A percentile compares a stretch with the other conserved stretches of the same genome.
These are phyloP conservation scores for Lophochroa leadbeateri DNA, from an alignment of 2,113 vertebrate genomes.

Conservation along the genomic window DNA sequence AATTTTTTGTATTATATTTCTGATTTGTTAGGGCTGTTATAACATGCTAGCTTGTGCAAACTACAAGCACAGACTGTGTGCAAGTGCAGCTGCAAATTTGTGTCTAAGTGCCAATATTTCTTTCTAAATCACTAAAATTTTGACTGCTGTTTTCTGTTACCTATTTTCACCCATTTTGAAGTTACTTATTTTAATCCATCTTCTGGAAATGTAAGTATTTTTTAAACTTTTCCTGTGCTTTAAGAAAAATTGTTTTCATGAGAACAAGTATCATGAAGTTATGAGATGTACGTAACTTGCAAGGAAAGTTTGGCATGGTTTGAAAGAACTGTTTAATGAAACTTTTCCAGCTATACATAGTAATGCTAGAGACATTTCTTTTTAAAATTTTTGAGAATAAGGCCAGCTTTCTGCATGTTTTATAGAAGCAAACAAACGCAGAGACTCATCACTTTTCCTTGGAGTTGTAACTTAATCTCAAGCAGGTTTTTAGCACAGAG, in stretches of 20 bases:
- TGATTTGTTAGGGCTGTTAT: constrained; percentile 3
- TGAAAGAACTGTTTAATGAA: constrained; percentile 47
- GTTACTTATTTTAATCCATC: constrained; percentile 22
- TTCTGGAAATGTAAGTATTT: constrained; percentile 61
- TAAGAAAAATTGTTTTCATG: constrained; percentile 34
- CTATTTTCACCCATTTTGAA: constrained; percentile 28
- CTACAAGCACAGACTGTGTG: constrained; percentile 1
- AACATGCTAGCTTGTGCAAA: constrained; percentile 1
- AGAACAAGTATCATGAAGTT: constrained; percentile 30
- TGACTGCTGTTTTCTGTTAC: constrained; percentile 7
- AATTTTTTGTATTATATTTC: constrained; percentile 23
- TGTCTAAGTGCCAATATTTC: neutral
- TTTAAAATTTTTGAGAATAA: constrained; percentile 37
- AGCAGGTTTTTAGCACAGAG: constrained; percentile 39
- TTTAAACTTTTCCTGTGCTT: constrained; percentile 8
- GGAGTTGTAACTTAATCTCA: constrained; percentile 31
- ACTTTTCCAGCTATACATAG: constrained; percentile 31
- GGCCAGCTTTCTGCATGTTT: neutral
- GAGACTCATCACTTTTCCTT: neutral
- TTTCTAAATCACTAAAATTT: neutral
- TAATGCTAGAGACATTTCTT: neutral
- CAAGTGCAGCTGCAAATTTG: constrained; percentile 48
- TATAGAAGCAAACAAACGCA: neutral
- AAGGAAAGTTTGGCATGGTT: constrained; percentile 63
- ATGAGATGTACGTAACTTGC: constrained; percentile 26